phyloP scores from a whole-genome alignment of 2,888 invertebrate genomes.

The Orthonevra nobilis region DNA sequence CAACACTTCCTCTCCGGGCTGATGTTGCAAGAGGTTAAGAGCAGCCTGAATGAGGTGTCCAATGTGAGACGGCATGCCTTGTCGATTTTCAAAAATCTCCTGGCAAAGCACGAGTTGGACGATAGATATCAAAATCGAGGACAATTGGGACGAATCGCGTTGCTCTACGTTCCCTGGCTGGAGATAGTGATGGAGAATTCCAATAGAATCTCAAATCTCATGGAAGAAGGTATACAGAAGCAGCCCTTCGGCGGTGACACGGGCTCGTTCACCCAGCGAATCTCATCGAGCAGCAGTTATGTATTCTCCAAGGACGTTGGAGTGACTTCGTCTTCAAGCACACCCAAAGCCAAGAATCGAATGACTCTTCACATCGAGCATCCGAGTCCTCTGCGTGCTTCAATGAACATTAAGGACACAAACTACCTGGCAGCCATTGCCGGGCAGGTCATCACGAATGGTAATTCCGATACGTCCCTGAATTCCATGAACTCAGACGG shows the following conservation, averaged over 20 bases:
- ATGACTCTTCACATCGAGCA: conserved; percentile 88
- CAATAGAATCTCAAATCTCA: conserved; percentile 84
- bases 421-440: conserved; percentile 87
- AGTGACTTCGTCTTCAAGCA: conserved; percentile 76
- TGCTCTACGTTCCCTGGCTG: conserved; percentile 95
- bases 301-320: conserved; percentile 81
- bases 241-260: conserved; percentile 79
- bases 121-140: conserved; percentile 91
- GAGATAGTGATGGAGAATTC: conserved; percentile 93
- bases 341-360: conserved; percentile 84
- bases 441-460: conserved; percentile 86
- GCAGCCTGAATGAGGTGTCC: conserved; percentile 91
- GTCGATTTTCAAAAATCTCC: conserved; percentile 88
- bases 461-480: conserved; percentile 87
- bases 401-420: conserved; percentile 89
- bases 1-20: conserved; percentile 95
- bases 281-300: conserved; percentile 83
- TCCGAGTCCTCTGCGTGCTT: conserved; percentile 85
- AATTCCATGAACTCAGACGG: conserved; percentile 86
- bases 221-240: conserved; percentile 75
- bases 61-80: conserved; percentile 91
- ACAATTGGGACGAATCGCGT: conserved; percentile 90
- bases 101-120: conserved; percentile 97
- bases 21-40: conserved; percentile 92
- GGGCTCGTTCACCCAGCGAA: conserved; percentile 80